Conservation (phyloP, 2,113 vertebrate genomes). For the Piprites chloris region DNA sequence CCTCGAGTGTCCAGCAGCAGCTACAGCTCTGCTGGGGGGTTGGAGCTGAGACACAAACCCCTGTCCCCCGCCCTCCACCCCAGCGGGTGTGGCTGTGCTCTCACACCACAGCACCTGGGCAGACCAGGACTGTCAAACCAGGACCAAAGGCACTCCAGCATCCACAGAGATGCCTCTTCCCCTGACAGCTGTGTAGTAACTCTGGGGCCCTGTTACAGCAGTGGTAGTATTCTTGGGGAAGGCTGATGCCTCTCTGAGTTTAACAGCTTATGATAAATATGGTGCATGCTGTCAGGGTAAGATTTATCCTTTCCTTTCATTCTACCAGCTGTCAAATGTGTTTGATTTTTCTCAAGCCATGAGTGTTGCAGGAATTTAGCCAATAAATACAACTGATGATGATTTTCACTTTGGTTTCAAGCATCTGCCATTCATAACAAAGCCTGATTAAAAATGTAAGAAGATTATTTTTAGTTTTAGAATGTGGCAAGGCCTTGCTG, state of each 20-base stretch:
- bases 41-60: fast-evolving
- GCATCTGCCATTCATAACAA: slow-evolving; percentile 76
- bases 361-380: slow-evolving; percentile 64
- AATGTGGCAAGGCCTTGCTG: background rate
- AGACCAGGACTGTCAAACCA: fast-evolving
- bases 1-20: fast-evolving
- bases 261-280: slow-evolving; percentile 24
- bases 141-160: fast-evolving
- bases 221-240: background rate
- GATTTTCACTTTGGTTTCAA: slow-evolving; percentile 60
- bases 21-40: background rate
- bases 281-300: background rate
- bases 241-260: background rate
- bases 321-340: slow-evolving; percentile 63
- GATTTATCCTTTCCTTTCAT: slow-evolving; percentile 72
- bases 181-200: background rate
- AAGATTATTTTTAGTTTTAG: slow-evolving; percentile 47
- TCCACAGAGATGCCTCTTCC: background rate
- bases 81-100: fast-evolving
- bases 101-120: fast-evolving
- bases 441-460: slow-evolving; percentile 35
- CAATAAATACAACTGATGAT: slow-evolving; percentile 61
- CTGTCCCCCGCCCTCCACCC: fast-evolving
- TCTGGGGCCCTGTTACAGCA: background rate
- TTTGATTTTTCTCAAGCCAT: slow-evolving; percentile 67